phyloP scores from a whole-genome alignment of 2,888 invertebrate genomes.

The Melanotus villosus region DNA sequence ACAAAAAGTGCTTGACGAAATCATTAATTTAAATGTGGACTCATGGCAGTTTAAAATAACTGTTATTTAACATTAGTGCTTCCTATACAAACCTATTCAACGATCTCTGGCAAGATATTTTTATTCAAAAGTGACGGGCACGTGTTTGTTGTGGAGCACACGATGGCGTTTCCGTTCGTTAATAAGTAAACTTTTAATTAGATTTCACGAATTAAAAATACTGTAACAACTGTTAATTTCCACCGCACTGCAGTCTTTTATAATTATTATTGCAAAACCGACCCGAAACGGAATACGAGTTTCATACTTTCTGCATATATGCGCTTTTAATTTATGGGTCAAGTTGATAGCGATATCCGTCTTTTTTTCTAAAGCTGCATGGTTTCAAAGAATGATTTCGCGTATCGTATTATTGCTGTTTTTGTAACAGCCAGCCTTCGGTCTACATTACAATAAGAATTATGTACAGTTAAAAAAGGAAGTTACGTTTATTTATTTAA shows the following conservation, averaged over 20 bases:
- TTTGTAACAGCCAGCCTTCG: not conserved
- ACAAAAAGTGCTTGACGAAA: not conserved
- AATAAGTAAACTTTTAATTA: conserved; percentile 8
- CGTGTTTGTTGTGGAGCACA: not conserved
- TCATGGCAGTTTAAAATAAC: not conserved
- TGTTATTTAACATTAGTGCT: not conserved
- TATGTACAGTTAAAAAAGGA: too few relatives aligned
- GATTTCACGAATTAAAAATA: not conserved
- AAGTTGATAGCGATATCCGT: conserved; percentile 22
- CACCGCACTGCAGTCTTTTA: not conserved
- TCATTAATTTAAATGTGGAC: not conserved
- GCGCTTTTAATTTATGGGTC: conserved; percentile 18
- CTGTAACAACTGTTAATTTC: not conserved
- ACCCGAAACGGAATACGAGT: conserved; percentile 1
- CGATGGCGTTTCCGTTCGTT: not conserved
- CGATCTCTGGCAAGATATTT: not conserved
- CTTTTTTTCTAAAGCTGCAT: not conserved
- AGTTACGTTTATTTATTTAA: too few relatives aligned
- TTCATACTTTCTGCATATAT: conserved; percentile 18
- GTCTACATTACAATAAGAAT: too few relatives aligned
- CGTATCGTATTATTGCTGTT: not conserved
- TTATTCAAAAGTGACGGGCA: not conserved
- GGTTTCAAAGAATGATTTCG: conserved; percentile 10
- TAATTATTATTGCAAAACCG: conserved; percentile 19
- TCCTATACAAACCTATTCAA: too few relatives aligned